Base-by-base conservation (phyloP, 2,797 vertebrate genomes). In the Acomys russatus region DNA sequence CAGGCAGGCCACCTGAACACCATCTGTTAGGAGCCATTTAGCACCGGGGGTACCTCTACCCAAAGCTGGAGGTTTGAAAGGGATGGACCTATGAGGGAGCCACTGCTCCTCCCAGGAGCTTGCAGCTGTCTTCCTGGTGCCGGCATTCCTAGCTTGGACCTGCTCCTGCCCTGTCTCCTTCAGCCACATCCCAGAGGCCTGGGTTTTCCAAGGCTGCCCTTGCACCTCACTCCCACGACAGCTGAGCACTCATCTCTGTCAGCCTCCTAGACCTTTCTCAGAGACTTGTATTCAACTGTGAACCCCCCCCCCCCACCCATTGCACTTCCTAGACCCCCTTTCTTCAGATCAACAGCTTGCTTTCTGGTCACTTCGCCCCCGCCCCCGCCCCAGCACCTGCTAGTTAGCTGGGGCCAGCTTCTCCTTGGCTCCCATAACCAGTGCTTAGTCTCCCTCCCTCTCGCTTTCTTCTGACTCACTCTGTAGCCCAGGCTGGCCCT, bases 21-120 rank as follows among this genome's bases (percentile, higher is more conserved):
- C 82, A 28, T 93, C 78, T 83, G 7, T 89, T 76, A 77, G 77
- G 88, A 94, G 64, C 25, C 54, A 38, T 89, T 92, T 77, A 77
- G 33, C 83, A 63, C 80, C 82, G 15, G 74, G 83, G 68, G 38
- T 9, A 30, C 77, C 44, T 84, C 35, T 23, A 78, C 63, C 76
- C 68, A 56, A 38, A 94, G 80, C 85, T 18, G 86, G 22, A 49
- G 33, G 56, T 90, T 94, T 88, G 94, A 93, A 94, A 91, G 79
- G 59, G 89, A 54, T 87, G 87, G 64, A 38, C 94, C 76, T 30
- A 3, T 18, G 6, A 82, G 51, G 79, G 17, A 23, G 82, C n/a
- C 28, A 51, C 5, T 63, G 49, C 23, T 44, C 20, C 49, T 22
- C 23, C 3, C 7, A 17, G 0, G 6, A 84, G 71, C 73, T 70